A percentile compares a stretch with the other conserved stretches of the same genome.
phyloP scores from a whole-genome alignment of 2,113 vertebrate genomes.

The Coptodon rendalli region DNA sequence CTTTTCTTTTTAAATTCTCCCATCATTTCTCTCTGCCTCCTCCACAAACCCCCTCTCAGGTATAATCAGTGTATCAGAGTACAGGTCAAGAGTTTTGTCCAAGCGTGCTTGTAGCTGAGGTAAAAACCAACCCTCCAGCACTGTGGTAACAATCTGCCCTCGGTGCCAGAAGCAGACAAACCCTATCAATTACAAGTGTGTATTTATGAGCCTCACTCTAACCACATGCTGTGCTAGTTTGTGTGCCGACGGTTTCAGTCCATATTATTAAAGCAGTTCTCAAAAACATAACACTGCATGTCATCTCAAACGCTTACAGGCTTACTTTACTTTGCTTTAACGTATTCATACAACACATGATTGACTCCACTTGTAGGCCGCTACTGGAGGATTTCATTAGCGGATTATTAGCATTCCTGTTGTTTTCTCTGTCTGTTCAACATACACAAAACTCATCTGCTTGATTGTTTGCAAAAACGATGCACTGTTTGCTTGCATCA shows the following conservation, averaged over 20 bases:
- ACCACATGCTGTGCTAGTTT: not conserved
- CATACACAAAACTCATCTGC: not conserved
- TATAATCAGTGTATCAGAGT: not conserved
- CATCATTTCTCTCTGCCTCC: not conserved
- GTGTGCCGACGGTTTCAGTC: not conserved
- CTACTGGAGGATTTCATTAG: not conserved
- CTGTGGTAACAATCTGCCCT: slow-evolving; percentile 11
- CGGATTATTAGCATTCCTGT: not conserved
- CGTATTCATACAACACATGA: not conserved
- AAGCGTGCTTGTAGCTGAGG: not conserved
- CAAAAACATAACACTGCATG: not conserved
- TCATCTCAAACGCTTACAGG: not conserved
- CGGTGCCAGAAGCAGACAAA: not conserved
- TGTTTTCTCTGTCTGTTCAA: not conserved
- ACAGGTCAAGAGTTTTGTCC: slow-evolving; percentile 21
- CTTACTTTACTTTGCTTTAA: not conserved
- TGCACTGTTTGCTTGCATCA: not conserved
- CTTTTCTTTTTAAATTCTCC: not conserved
- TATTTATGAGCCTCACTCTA: not conserved
- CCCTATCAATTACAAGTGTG: slow-evolving; percentile 18
- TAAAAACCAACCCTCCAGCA: not conserved
- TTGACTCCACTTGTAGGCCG: not conserved
- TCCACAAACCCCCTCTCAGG: not conserved
- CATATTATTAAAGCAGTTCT: not conserved
- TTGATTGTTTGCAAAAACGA: not conserved